Evolutionary conservation across 2,888 invertebrate genomes (phyloP).

Genomic region (Drosophila paranaensis): DNA sequence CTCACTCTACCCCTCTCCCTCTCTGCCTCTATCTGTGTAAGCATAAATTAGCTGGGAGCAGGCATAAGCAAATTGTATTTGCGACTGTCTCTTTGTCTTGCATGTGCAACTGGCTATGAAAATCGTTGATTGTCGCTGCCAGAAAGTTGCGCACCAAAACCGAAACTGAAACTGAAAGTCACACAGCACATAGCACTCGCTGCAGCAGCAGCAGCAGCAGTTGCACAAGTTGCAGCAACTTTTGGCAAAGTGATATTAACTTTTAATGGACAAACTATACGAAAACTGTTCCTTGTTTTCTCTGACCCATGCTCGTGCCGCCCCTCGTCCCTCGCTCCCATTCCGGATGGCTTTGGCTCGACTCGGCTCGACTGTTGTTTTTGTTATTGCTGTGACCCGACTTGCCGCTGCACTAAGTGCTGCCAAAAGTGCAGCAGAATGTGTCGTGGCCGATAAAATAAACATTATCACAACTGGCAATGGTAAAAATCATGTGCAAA

Average conservation of each 20-base stretch:
- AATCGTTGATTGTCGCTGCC: conserved; percentile 78
- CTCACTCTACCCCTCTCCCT: background rate
- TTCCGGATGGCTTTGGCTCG: background rate
- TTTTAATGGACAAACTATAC: conserved; percentile 80
- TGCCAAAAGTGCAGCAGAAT: conserved; percentile 81
- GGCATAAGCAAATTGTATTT: conserved; percentile 64
- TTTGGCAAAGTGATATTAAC: conserved; percentile 81
- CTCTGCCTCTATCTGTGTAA: background rate
- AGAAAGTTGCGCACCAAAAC: conserved; percentile 62
- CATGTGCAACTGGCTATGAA: conserved; percentile 81
- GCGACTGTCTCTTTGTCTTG: conserved; percentile 61
- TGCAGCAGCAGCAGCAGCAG: conserved; percentile 14
- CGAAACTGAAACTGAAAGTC: conserved; percentile 53
- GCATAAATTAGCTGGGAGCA: conserved; percentile 59
- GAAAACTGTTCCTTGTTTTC: conserved; percentile 68
- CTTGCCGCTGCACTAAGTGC: conserved; percentile 72
- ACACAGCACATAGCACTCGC: conserved; percentile 38
- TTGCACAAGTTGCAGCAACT: conserved; percentile 49
- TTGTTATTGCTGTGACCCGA: conserved; percentile 65
- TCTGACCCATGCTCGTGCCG: conserved; percentile 7
- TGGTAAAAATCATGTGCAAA: conserved; percentile 78
- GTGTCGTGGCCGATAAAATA: conserved; percentile 81
- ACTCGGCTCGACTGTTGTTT: conserved; percentile 19
- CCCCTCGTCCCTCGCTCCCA: background rate
- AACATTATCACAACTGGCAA: conserved; percentile 80